Base-by-base conservation (phyloP, 2,797 vertebrate genomes). In the Poeciliopsis infans region DNA sequence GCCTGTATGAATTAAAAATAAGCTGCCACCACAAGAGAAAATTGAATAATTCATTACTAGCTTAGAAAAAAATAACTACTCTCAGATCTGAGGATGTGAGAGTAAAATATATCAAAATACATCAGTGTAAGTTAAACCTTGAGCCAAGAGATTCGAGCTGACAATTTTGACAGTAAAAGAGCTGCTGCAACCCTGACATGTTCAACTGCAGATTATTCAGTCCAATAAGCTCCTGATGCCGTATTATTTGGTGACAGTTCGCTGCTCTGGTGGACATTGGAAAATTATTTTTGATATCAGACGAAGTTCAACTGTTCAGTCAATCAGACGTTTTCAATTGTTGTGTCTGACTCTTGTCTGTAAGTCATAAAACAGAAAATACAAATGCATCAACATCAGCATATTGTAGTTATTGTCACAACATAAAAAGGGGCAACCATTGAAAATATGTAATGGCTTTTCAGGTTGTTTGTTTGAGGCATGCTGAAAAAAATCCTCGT, bases 1-100 rank as follows among this genome's bases (percentile, higher is more conserved):
- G 57, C 47, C 77, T 49, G 77, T 3, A 61, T 59, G 53, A 70
- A 72, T 72, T 57, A 53, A 47, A 55, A 72, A 61, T 71, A 20
- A 71, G 76, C 68, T 39, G 43, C 66, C 5, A 6, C 59, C 28
- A 72, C 43, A 20, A 61, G 53, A 64, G 46, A 16, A 53, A 31
- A 72, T 49, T 18, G 20, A 49, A 72, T 72, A 28, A 53, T 51
- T 77, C 12, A 53, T 36, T 20, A 41, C 57, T 55, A 45, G 12
- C 51, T 70, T 46, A 33, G 64, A 33, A 45, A 49, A 51, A 53
- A 16, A 74, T 20, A 31, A 59, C 39, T 31, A 11, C 8, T 33
- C 39, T 69, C 20, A 45, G 39, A 72, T 36, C 51, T 36, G 31
- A 61, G 76, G 28, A 31, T 45, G 6, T 31, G 64, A 70, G 25